These are phyloP conservation scores for Amiota communis DNA, from an alignment of 2,888 invertebrate genomes.

Conservation along the genomic window DNA sequence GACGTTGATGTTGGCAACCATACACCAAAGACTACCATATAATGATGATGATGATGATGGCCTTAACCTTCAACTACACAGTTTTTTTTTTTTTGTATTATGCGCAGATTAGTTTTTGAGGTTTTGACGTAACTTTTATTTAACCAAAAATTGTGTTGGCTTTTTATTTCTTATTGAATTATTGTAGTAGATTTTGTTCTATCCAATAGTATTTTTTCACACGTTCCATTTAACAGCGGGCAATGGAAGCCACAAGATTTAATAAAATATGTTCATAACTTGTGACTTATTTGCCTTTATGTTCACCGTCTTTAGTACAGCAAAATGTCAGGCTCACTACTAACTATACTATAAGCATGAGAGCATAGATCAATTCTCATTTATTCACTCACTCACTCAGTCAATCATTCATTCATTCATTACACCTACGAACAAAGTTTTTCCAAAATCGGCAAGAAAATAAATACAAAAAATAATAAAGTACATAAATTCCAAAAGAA, in stretches of 20 bases:
- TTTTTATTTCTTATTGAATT: constrained; percentile 28
- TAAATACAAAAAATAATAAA: too few relatives aligned
- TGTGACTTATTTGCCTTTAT: constrained; percentile 27
- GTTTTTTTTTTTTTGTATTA: constrained; percentile 28
- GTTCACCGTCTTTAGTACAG: constrained; percentile 44
- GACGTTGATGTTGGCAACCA: too few relatives aligned
- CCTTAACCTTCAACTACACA: constrained; percentile 63
- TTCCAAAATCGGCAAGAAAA: background rate
- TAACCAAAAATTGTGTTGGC: constrained; percentile 43
- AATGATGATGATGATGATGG: constrained; percentile 32
- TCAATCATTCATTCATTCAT: constrained; percentile 56
- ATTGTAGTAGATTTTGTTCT: constrained; percentile 7
- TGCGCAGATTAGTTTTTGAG: background rate
- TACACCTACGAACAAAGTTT: constrained; percentile 51
- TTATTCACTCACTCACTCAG: constrained; percentile 30
- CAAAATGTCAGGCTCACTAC: constrained; percentile 55
- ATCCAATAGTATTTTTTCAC: constrained; percentile 50
- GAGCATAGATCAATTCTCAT: constrained; percentile 36
- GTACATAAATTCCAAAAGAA: too few relatives aligned
- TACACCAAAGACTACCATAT: too few relatives aligned
- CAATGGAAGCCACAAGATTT: constrained; percentile 43
- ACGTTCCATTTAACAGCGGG: constrained; percentile 61
- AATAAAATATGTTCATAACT: constrained; percentile 34
- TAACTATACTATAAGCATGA: constrained; percentile 34
- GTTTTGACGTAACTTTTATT: background rate